Conservation (phyloP, 1,140 invertebrate species). For the Calliphora vicina region DNA sequence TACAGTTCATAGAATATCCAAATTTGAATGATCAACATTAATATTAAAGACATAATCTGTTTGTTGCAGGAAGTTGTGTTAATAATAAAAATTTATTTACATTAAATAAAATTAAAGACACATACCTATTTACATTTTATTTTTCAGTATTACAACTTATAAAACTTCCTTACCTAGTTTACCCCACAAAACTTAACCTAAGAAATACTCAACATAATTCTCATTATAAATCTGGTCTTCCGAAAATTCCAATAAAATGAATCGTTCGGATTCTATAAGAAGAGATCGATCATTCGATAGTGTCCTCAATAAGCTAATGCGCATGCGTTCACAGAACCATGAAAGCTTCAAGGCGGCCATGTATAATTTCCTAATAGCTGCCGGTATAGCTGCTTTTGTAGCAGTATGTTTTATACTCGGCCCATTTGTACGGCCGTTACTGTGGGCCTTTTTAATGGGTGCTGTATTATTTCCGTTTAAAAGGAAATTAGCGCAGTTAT, state of each 20-base stretch:
- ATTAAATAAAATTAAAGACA: too few relatives aligned
- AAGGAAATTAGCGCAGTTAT: slow-evolving; percentile 69
- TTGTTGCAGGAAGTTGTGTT: too few relatives aligned
- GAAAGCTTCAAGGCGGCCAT: slow-evolving; percentile 79
- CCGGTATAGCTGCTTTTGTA: slow-evolving; percentile 81
- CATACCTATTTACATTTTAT: too few relatives aligned
- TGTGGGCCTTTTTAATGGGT: slow-evolving; percentile 93
- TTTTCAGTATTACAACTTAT: neutral
- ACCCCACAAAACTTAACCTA: neutral
- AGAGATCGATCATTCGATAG: slow-evolving; percentile 61
- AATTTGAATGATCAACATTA: too few relatives aligned
- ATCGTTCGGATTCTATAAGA: slow-evolving; percentile 56
- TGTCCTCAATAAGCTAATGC: slow-evolving; percentile 54
- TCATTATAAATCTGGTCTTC: neutral
- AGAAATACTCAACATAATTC: neutral
- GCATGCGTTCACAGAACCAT: slow-evolving; percentile 59
- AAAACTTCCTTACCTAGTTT: neutral
- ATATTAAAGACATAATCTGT: too few relatives aligned
- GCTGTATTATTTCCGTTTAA: slow-evolving; percentile 89
- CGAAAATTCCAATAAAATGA: slow-evolving; percentile 44
- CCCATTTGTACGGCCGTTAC: slow-evolving; percentile 89
- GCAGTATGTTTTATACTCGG: slow-evolving; percentile 76
- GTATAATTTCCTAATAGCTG: slow-evolving; percentile 83
- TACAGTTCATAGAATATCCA: too few relatives aligned
- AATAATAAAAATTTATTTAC: too few relatives aligned